Percentiles rank a stretch among this genome's conserved stretches.
Evolutionary conservation across 2,888 invertebrate genomes (phyloP).

Genomic region (Sphaerophoria taeniata): DNA sequence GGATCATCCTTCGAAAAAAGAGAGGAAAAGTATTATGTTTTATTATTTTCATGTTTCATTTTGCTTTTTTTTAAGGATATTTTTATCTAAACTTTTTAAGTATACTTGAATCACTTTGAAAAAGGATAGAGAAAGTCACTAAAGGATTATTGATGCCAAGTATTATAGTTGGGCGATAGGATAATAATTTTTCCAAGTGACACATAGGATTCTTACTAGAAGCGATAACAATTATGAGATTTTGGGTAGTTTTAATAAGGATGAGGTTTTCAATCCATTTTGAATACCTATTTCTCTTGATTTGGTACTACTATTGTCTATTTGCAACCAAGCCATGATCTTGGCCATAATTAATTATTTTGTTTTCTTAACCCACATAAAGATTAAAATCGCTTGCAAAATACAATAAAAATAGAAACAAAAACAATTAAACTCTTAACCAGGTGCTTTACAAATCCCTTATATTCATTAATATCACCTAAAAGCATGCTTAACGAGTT

Average conservation of each 20-base stretch:
- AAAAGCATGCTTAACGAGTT: constrained; percentile 37
- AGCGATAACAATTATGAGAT: constrained; percentile 32
- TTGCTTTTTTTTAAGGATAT: neutral
- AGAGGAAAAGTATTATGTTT: constrained; percentile 16
- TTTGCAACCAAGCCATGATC: neutral
- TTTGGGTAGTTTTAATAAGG: constrained; percentile 5
- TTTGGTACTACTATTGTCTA: too few species aligned
- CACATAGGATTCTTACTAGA: constrained; percentile 25
- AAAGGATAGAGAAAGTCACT: constrained; percentile 36
- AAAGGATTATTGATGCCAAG: constrained; percentile 43
- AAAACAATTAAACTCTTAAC: neutral
- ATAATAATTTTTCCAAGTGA: constrained; percentile 32
- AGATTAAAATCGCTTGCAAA: too few species aligned
- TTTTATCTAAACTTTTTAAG: constrained; percentile 41
- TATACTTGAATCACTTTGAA: constrained; percentile 43
- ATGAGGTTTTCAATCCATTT: neutral
- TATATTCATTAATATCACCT: neutral
- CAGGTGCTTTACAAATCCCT: neutral
- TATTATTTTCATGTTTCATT: constrained; percentile 3
- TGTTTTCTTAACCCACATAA: too few species aligned
- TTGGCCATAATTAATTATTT: too few species aligned
- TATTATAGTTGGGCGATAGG: constrained; percentile 32
- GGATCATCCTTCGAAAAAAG: neutral
- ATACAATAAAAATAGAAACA: neutral
- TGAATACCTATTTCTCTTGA: neutral